Percentiles rank a stretch among this genome's conserved stretches.
These are phyloP conservation scores for Paracentrotus lividus DNA, from an alignment of 53 echinoderm and acorn worm species.

Conservation along the genomic window DNA sequence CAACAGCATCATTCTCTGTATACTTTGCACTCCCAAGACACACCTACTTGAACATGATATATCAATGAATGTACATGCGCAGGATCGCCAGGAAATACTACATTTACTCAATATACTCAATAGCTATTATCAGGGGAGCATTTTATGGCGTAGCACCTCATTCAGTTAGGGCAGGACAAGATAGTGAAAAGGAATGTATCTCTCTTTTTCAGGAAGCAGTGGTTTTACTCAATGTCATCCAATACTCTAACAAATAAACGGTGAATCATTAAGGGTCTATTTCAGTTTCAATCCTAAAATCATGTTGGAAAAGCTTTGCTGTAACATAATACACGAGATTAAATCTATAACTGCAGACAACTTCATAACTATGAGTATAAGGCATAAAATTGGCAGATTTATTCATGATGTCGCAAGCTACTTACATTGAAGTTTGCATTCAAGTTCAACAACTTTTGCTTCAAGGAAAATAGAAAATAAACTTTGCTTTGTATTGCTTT, in stretches of 20 bases:
- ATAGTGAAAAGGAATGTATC: background rate
- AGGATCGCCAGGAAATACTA: constrained; percentile 18
- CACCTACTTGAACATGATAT: no score
- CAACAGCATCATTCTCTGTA: background rate
- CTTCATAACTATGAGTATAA: background rate
- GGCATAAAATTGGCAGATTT: no score
- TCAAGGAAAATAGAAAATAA: no score
- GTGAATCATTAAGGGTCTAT: constrained; percentile 12
- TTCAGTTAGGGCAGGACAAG: background rate
- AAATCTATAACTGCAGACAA: background rate
- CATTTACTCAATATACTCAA: constrained; percentile 1
- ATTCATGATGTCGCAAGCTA: background rate
- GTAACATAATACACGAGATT: background rate
- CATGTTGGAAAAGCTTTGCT: background rate
- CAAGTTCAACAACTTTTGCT: background rate
- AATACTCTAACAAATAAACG: background rate
- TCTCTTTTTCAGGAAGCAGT: background rate
- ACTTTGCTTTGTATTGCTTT: no score
- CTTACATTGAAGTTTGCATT: background rate
- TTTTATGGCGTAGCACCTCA: background rate
- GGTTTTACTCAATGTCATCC: constrained; percentile 20
- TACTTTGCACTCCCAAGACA: background rate
- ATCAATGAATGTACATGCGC: background rate
- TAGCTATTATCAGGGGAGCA: background rate
- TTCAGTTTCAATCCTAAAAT: background rate